Percentiles rank a stretch among this genome's conserved stretches.
Evolutionary conservation across 2,797 vertebrate genomes (phyloP).

Genomic region (Lepus townsendii): DNA sequence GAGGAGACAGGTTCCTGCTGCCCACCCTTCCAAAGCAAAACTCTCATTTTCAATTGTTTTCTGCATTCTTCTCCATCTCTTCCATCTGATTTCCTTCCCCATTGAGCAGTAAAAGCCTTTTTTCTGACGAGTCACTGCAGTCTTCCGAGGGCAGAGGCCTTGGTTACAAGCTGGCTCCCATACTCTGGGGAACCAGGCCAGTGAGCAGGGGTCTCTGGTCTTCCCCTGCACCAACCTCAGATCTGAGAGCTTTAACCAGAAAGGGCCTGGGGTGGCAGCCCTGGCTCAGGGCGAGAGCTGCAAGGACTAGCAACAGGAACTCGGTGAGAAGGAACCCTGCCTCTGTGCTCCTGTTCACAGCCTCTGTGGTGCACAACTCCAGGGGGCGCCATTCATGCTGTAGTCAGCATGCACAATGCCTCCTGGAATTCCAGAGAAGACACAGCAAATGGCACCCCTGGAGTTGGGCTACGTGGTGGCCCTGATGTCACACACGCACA

Average conservation of each 20-base stretch:
- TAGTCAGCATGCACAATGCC: background rate
- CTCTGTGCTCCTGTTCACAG: background rate
- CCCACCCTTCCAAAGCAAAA: conserved; percentile 74
- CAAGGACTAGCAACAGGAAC: background rate
- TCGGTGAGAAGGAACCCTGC: background rate
- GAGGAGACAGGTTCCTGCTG: background rate
- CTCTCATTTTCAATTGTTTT: conserved; percentile 9
- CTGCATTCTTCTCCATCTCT: background rate
- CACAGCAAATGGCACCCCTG: background rate
- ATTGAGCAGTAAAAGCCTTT: background rate
- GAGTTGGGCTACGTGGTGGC: background rate
- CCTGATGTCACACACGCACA: background rate
- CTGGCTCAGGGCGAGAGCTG: background rate
- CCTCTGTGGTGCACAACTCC: background rate
- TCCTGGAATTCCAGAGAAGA: background rate
- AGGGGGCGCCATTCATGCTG: accelerated
- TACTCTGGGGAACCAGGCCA: background rate
- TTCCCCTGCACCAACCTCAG: background rate
- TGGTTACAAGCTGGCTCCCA: background rate
- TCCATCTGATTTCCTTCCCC: conserved; percentile 57
- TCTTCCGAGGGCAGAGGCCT: background rate
- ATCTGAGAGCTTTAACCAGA: background rate
- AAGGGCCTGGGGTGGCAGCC: background rate
- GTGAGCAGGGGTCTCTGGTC: background rate
- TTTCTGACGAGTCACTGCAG: conserved; percentile 24